Evolutionary conservation across 2,797 vertebrate species (phyloP).

Genomic region (Artibeus lituratus): DNA sequence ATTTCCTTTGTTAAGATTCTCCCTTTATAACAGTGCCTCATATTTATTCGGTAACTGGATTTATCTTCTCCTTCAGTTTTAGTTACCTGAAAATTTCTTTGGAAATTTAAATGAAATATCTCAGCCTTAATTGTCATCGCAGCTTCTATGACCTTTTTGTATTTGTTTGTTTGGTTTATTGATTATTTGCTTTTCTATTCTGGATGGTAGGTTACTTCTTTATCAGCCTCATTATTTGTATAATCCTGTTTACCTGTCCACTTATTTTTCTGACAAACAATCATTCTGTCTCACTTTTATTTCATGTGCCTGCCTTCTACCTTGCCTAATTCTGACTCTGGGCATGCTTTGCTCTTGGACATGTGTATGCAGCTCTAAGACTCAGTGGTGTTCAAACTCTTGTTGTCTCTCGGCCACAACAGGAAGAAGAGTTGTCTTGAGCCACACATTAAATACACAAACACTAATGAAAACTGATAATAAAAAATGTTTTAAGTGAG

Average conservation of each 20-base stretch:
- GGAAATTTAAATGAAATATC: not conserved
- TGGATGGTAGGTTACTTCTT: not conserved
- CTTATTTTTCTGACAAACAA: not conserved
- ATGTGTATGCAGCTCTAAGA: not conserved
- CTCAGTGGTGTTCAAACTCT: no score
- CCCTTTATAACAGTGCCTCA: not conserved
- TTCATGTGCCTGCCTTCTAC: not conserved
- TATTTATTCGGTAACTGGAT: not conserved
- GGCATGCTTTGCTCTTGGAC: not conserved
- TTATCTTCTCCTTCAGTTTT: not conserved
- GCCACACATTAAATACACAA: no score
- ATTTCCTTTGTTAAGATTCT: not conserved
- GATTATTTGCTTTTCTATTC: not conserved
- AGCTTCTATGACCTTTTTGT: not conserved
- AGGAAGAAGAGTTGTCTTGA: no score
- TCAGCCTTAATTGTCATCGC: not conserved
- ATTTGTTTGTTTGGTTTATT: not conserved
- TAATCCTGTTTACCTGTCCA: not conserved
- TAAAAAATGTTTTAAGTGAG: no score
- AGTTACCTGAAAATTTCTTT: not conserved
- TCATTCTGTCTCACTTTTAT: not conserved
- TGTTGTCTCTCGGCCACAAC: no score
- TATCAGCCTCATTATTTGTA: not conserved
- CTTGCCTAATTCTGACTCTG: not conserved
- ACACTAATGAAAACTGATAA: no score